phyloP scores from a whole-genome alignment of 1,140 invertebrate species.

The Drosophila varians region DNA sequence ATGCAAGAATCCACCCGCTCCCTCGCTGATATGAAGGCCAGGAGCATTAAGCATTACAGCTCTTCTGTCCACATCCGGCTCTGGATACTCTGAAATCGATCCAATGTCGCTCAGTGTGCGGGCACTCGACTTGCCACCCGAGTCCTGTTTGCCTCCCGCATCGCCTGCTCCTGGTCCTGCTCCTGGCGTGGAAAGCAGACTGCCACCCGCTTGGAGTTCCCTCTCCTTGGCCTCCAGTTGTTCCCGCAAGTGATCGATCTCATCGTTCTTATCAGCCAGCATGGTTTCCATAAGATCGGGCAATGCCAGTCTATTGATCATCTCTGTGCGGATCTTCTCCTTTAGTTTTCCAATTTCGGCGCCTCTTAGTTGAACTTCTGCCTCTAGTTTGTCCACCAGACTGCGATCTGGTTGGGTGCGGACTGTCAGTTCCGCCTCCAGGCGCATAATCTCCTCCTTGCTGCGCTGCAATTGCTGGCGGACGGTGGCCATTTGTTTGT shows the following conservation, averaged over 20 bases:
- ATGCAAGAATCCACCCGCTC: constrained; percentile 59
- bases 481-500: constrained; percentile 85
- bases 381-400: constrained; percentile 85
- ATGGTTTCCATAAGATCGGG: constrained; percentile 87
- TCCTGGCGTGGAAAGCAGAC: constrained; percentile 38
- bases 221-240: constrained; percentile 82
- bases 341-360: constrained; percentile 85
- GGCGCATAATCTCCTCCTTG: constrained; percentile 76
- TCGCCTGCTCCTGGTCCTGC: constrained; percentile 5
- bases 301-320: constrained; percentile 84
- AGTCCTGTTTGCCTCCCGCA: constrained; percentile 67
- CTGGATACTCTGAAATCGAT: constrained; percentile 88
- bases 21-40: constrained; percentile 51
- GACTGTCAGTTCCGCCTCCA: constrained; percentile 85
- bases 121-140: constrained; percentile 84
- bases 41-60: constrained; percentile 78
- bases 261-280: constrained; percentile 88
- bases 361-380: constrained; percentile 85
- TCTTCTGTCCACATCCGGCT: constrained; percentile 85
- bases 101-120: constrained; percentile 88
- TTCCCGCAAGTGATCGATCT: constrained; percentile 87
- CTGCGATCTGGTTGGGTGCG: constrained; percentile 83
- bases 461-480: constrained; percentile 83
- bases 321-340: constrained; percentile 84
- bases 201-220: constrained; percentile 53